These are phyloP conservation scores for Abscondita cerata DNA, from an alignment of 2,888 invertebrate species.

Conservation along the genomic window DNA sequence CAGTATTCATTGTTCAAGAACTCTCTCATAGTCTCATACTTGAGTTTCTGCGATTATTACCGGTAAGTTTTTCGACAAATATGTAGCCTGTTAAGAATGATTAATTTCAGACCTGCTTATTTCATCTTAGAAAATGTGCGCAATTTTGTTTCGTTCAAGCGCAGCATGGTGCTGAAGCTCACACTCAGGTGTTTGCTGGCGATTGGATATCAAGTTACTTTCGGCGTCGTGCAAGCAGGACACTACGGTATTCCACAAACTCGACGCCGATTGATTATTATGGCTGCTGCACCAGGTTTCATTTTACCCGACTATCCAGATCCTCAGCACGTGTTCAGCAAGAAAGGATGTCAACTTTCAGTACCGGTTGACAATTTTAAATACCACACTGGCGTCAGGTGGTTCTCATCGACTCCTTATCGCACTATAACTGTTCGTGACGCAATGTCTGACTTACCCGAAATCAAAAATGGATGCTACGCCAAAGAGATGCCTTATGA, in stretches of 20 bases:
- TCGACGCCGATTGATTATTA: conserved; percentile 72
- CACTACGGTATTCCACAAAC: conserved; percentile 87
- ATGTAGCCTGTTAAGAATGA: neutral
- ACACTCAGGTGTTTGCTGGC: conserved; percentile 76
- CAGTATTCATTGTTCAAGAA: conserved; percentile 88
- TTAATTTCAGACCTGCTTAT: conserved; percentile 70
- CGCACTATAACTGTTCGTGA: conserved; percentile 80
- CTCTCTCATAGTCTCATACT: conserved; percentile 80
- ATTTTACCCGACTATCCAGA: conserved; percentile 78
- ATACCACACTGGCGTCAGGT: conserved; percentile 61
- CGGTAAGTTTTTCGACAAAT: conserved; percentile 54
- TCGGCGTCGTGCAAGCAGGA: conserved; percentile 87
- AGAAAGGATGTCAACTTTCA: conserved; percentile 67
- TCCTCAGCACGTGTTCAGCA: conserved; percentile 79
- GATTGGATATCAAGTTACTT: conserved; percentile 89
- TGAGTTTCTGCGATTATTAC: conserved; percentile 87
- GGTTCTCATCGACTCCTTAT: conserved; percentile 76
- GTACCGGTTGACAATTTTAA: conserved; percentile 66
- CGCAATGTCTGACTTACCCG: conserved; percentile 82
- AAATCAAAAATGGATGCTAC: conserved; percentile 74
- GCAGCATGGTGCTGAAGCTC: conserved; percentile 80
- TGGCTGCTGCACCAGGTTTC: conserved; percentile 84
- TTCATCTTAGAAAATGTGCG: conserved; percentile 87
- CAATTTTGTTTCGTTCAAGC: conserved; percentile 85
- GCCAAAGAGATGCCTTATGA: conserved; percentile 74